Evolutionary conservation across 2,113 vertebrate species (phyloP), one percentile per base, ranked within the genome.

Genomic region (Collichthys lucidus): DNA sequence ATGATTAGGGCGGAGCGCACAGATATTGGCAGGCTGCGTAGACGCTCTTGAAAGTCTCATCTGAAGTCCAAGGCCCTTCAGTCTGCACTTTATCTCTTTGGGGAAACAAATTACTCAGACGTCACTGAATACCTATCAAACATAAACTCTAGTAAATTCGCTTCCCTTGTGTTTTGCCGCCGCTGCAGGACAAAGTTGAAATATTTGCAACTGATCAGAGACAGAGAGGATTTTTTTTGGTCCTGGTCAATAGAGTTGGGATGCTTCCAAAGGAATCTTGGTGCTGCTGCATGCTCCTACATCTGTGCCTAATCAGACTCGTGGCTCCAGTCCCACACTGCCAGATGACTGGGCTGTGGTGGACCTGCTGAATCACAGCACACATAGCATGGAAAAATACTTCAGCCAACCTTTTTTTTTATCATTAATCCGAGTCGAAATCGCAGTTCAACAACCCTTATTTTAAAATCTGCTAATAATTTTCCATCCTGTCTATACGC

Each of bases 361-460:
- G 56, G 88, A 90, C 79, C 84, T 91, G 92, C 92, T 92, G 89
- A 91, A 92, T 92, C 92, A 91, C 73, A 56, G 73, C 79, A 19
- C 68, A 72, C 57, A 61, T 69, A 62, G 49, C 60, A 74, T 76
- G 81, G 82, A 91, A 91, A 89, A 71, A 70, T 75, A 63, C 64
- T 71, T 68, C 57, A 61, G 69, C 67, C 64, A 73, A 40, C 35
- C n/a, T 68, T 77, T 82, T 66, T 64, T 77, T 82, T 66, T 64
- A 77, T 81, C 60, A 31, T 42, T 69, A 17, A 83, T 77, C 63
- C 56, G 5, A 76, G 20, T 75, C 5, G 11, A 75, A 73, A 72
- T 85, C n/a, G 12, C 40, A 2, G 47, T 46, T 82, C 24, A 60
- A 46, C 70, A n/a, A 71, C 49, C 19, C 17, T 19, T 82, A 60